Evolutionary conservation across 37 sponge, comb jelly and placozoan genomes (phyloP).

Genomic region (Diacarnus erythraeanus): DNA sequence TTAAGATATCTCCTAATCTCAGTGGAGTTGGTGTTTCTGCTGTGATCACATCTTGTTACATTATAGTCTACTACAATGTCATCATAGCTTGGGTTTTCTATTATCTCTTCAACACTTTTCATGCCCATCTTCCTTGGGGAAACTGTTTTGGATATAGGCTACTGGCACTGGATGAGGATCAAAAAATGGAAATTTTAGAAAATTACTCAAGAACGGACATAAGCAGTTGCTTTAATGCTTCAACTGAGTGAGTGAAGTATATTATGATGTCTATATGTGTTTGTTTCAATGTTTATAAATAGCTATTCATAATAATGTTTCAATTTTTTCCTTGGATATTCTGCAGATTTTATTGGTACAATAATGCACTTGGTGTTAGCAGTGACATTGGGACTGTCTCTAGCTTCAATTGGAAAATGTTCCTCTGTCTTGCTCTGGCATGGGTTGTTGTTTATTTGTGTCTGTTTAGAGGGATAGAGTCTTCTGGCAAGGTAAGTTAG

Average conservation of each 20-base stretch:
- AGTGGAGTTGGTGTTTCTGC: constrained; percentile 85
- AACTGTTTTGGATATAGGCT: constrained; percentile 58
- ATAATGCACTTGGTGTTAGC: constrained; percentile 58
- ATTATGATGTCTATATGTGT: neutral
- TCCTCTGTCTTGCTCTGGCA: constrained; percentile 71
- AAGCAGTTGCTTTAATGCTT: constrained; percentile 29
- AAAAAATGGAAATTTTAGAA: neutral
- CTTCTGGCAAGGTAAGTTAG: constrained; percentile 53
- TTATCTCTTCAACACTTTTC: constrained; percentile 91
- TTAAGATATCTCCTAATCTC: constrained; percentile 69
- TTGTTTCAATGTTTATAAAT: neutral
- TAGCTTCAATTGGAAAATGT: constrained; percentile 87
- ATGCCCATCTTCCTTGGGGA: constrained; percentile 87
- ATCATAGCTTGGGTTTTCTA: constrained; percentile 90
- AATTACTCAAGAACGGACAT: constrained; percentile 1
- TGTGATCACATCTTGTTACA: constrained; percentile 57
- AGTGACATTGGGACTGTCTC: constrained; percentile 56
- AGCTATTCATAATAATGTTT: neutral
- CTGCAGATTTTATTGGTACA: constrained; percentile 89
- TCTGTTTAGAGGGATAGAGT: constrained; percentile 90
- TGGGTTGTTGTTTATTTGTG: constrained; percentile 91
- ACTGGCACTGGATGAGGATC: neutral
- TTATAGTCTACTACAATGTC: constrained; percentile 89
- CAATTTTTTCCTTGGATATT: neutral
- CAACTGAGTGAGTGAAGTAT: constrained; percentile 54